phyloP scores from a whole-genome alignment of 2,113 vertebrate genomes.

The Eudyptes chrysolophus region DNA sequence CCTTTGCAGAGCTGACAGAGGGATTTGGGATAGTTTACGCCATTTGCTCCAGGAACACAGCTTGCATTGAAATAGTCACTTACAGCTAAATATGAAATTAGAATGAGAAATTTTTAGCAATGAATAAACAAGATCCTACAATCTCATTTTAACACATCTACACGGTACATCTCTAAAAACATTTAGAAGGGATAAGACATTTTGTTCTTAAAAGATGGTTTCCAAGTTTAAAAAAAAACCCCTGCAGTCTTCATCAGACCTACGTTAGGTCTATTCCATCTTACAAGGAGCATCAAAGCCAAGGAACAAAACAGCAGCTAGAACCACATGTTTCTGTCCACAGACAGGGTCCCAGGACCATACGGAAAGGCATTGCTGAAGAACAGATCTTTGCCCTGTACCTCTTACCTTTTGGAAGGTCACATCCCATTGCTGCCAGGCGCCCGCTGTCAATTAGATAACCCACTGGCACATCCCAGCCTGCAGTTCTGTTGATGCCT shows the following conservation, averaged over 20 bases:
- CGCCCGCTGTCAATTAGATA: constrained; percentile 84
- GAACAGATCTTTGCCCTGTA: background rate
- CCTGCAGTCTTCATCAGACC: background rate
- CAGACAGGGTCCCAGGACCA: background rate
- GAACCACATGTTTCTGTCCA: background rate
- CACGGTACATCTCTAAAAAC: background rate
- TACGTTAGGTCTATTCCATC: background rate
- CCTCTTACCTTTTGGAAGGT: constrained; percentile 79
- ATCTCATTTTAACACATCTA: background rate
- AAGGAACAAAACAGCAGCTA: background rate
- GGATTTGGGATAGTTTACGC: constrained; percentile 59
- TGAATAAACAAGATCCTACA: background rate
- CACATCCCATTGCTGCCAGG: constrained; percentile 87
- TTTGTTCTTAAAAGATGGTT: background rate
- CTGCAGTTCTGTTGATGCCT: constrained; percentile 84
- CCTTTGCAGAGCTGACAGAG: constrained; percentile 88
- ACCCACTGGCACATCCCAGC: constrained; percentile 92
- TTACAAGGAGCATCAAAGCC: background rate
- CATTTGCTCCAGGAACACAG: constrained; percentile 87
- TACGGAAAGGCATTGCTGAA: rapidly evolving
- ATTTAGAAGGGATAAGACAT: background rate
- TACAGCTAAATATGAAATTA: constrained; percentile 75
- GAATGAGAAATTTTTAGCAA: background rate
- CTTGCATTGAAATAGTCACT: constrained; percentile 87
- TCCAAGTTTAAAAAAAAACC: background rate